Conservation (phyloP, 2,113 vertebrate species). For the Mesitornis unicolor region DNA sequence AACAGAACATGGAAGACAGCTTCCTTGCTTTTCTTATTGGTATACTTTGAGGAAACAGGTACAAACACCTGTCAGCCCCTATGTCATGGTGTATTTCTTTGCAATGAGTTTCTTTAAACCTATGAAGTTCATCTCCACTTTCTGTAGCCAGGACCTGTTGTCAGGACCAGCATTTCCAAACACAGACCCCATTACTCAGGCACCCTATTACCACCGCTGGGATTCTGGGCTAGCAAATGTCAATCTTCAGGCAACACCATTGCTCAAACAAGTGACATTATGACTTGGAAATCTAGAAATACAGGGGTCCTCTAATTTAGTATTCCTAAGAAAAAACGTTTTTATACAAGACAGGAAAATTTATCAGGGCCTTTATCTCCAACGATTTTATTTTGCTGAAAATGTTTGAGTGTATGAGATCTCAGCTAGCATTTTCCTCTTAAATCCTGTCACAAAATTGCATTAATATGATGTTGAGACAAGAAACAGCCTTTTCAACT, state of each 20-base stretch:
- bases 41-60: fast-evolving
- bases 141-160: background rate
- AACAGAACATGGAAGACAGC: background rate
- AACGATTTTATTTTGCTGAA: background rate
- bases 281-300: background rate
- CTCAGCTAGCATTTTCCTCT: background rate
- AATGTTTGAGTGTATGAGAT: background rate
- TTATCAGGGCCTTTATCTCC: background rate
- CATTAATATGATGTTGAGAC: background rate
- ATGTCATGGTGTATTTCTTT: background rate
- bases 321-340: background rate
- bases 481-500: background rate
- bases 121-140: background rate
- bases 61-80: background rate
- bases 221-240: background rate
- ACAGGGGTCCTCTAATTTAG: background rate
- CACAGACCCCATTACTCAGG: background rate
- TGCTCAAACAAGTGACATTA: background rate
- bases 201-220: background rate
- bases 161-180: background rate
- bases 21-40: background rate
- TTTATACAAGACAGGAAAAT: background rate
- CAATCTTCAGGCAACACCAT: background rate
- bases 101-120: background rate
- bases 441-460: background rate